phyloP scores from a whole-genome alignment of 2,113 vertebrate genomes.

The Cochlearius cochlearius region DNA sequence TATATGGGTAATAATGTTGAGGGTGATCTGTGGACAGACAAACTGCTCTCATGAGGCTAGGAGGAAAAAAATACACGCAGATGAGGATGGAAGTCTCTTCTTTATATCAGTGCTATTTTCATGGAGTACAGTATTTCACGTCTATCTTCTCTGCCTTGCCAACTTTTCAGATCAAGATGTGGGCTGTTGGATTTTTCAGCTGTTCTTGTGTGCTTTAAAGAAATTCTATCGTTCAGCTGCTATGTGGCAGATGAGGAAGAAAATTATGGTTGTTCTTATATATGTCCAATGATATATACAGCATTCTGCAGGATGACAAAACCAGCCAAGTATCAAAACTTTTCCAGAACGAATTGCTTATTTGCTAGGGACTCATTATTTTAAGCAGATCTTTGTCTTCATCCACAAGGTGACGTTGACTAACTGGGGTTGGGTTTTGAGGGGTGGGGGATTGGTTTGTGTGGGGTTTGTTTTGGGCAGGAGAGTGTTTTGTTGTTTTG shows the following conservation, averaged over 20 bases:
- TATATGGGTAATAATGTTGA: not conserved
- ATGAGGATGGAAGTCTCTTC: not conserved
- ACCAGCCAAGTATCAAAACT: not conserved
- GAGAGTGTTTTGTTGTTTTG: not conserved
- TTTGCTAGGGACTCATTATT: not conserved
- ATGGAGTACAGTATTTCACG: not conserved
- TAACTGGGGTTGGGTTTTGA: not conserved
- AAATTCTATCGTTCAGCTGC: not conserved
- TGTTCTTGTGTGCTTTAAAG: not conserved
- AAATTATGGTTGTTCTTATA: not conserved
- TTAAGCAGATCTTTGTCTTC: not conserved
- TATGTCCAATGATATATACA: not conserved
- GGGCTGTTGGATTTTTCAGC: not conserved
- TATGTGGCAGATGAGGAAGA: not conserved
- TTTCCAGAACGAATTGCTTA: not conserved
- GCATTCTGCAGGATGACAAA: not conserved
- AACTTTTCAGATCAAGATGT: not conserved
- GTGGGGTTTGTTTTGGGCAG: accelerated
- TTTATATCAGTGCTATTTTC: not conserved
- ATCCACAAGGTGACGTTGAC: not conserved
- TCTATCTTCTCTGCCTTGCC: not conserved
- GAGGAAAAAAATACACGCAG: not conserved
- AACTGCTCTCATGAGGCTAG: not conserved
- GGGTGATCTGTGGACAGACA: not conserved
- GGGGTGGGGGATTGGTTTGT: accelerated